These are phyloP conservation scores for Agonopterix heracliana DNA, from an alignment of 2,888 invertebrate species.

Conservation along the genomic window DNA sequence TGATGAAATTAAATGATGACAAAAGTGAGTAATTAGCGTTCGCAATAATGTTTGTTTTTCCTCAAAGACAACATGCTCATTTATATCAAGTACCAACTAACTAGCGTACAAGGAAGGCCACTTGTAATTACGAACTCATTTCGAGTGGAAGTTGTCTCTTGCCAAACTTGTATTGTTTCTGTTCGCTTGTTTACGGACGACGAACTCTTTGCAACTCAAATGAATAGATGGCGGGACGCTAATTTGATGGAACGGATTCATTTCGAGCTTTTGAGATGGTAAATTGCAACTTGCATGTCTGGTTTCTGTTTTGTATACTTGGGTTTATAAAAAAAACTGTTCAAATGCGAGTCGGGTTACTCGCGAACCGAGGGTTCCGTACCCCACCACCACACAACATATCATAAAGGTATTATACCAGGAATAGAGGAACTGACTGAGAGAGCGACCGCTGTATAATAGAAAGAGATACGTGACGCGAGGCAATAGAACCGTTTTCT, in stretches of 20 bases:
- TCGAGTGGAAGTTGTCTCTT: constrained; percentile 28
- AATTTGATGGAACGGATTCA: neutral
- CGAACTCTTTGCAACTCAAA: constrained; percentile 15
- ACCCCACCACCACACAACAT: too few relatives aligned
- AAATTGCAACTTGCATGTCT: neutral
- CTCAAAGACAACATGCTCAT: neutral
- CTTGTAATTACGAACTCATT: constrained; percentile 44
- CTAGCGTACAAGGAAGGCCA: neutral
- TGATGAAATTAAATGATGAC: too few relatives aligned
- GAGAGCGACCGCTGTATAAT: too few relatives aligned
- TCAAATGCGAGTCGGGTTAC: too few relatives aligned
- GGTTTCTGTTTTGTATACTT: too few relatives aligned
- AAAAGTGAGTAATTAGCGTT: too few relatives aligned
- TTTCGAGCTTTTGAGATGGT: neutral
- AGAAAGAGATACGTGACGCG: too few relatives aligned
- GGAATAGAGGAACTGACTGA: too few relatives aligned
- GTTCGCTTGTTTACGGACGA: constrained; percentile 25
- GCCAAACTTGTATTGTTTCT: constrained; percentile 45
- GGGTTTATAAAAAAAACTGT: too few relatives aligned
- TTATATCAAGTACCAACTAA: constrained; percentile 16
- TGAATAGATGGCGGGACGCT: constrained; percentile 1
- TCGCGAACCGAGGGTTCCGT: too few relatives aligned
- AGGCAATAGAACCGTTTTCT: too few relatives aligned
- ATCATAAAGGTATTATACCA: too few relatives aligned
- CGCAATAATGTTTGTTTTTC: constrained; percentile 17